Base-by-base conservation (phyloP, 2,113 vertebrate species). In the Bungarus multicinctus region DNA sequence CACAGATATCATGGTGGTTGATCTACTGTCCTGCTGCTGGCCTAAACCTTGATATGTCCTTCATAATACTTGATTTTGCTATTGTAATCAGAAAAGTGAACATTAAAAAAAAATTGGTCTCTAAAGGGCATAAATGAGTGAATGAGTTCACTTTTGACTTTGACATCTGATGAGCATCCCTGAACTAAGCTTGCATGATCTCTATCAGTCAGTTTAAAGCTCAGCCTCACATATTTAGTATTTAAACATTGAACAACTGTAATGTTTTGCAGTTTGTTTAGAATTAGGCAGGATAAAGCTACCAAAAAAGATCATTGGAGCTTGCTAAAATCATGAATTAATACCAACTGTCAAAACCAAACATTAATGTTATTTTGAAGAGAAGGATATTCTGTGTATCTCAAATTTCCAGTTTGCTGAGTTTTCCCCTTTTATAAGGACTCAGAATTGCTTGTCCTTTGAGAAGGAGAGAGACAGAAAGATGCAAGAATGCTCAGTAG, bases 201-300 rank as follows among this genome's bases (percentile, higher is more conserved):
- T 93, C 88, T 93, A 52, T 92, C 95, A 93, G 53, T 96, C 95
- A 94, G 47, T 43, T 85, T 55, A 69, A 95, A 90, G 92, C 95
- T 94, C 93, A 93, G 92, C 92, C 95, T 96, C 94, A 60, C 20
- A 86, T 22, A 93, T 95, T 95, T 95, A 87, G 89, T 69, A 55
- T 39, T 86, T 87, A 93, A 89, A 93, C 89, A 30, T 87, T n/a
- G 88, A 94, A 60, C n/a, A 95, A 94, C 92, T 7, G 53, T 22
- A 57, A 92, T 3, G 64, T 87, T 74, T 89, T 58, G 50, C 16
- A 22, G 55, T 23, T 34, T 92, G 94, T 89, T 57, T 34, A 43
- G 92, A 85, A 54, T 92, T 57, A 94, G 92, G 86, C 45, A 47
- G 69, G 87, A 92, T 93, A 88, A 23, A 89, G 90, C 85, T 52